These are phyloP conservation scores for Panurus biarmicus DNA, from an alignment of 2,113 vertebrate genomes.

Conservation along the genomic window DNA sequence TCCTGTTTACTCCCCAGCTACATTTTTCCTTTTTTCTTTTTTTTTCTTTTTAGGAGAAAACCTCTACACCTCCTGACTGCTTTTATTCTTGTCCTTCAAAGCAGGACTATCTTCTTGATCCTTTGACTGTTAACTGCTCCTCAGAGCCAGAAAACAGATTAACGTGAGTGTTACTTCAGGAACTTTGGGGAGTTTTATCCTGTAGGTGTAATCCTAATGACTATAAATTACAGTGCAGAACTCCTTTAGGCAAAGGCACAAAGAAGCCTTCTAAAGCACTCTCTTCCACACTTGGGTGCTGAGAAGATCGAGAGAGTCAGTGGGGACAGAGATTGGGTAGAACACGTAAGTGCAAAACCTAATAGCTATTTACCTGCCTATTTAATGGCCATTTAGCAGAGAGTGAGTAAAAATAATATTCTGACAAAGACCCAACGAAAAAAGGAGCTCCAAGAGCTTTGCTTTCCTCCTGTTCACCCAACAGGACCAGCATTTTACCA, in stretches of 20 bases:
- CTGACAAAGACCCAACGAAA: neutral
- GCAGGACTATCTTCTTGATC: neutral
- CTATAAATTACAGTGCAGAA: neutral
- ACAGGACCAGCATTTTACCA: neutral
- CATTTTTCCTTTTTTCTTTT: too few species aligned
- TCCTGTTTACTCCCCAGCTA: fast-evolving
- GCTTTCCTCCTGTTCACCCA: neutral
- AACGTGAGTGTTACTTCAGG: neutral
- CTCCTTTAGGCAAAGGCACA: neutral
- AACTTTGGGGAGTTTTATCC: neutral
- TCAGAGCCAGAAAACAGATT: neutral
- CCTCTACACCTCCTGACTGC: neutral
- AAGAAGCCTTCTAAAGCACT: neutral
- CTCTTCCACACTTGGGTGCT: neutral
- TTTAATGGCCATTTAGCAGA: neutral
- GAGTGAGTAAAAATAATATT: neutral
- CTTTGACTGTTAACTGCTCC: neutral
- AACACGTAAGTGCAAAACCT: neutral
- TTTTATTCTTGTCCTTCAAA: neutral
- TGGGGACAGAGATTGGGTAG: neutral
- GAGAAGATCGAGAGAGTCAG: neutral
- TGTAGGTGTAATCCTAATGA: neutral
- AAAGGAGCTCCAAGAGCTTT: neutral
- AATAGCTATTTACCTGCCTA: neutral
- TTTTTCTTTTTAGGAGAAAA: neutral